Conservation (phyloP, 2,888 invertebrate genomes). For the Leptinotarsa juncta region DNA sequence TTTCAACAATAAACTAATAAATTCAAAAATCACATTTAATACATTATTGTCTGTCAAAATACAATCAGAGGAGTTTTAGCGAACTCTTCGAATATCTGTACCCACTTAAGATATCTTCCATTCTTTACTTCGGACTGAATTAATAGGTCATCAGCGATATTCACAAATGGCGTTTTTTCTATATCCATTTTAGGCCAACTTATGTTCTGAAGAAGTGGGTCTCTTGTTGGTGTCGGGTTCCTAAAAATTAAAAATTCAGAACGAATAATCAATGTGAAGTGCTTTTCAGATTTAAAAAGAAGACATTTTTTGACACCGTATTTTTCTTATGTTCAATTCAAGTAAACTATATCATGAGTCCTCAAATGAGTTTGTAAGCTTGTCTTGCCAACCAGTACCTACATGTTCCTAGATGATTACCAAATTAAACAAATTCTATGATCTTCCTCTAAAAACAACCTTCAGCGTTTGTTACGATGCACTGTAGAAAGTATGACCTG, state of each 20-base stretch:
- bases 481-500: too few species aligned
- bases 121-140: conserved; percentile 46
- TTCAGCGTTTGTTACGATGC: too few species aligned
- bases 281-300: too few species aligned
- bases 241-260: conserved; percentile 40
- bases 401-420: too few species aligned
- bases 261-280: background rate
- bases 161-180: conserved; percentile 41
- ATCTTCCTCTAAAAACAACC: too few species aligned
- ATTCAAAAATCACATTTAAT: background rate
- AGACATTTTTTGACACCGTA: too few species aligned
- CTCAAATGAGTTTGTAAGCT: too few species aligned
- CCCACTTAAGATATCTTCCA: conserved; percentile 45
- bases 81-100: conserved; percentile 43
- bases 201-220: conserved; percentile 45
- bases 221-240: conserved; percentile 59
- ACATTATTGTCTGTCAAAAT: conserved; percentile 23
- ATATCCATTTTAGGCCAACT: conserved; percentile 47
- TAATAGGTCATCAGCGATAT: conserved; percentile 46
- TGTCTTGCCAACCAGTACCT: too few species aligned
- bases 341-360: too few species aligned
- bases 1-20: background rate
- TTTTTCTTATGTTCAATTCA: too few species aligned
- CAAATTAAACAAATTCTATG: too few species aligned
- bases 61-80: conserved; percentile 39